A percentile compares a stretch with the other conserved stretches of the same genome.
These are phyloP conservation scores for Oreortyx pictus DNA, from an alignment of 2,797 vertebrate genomes.

Conservation along the genomic window DNA sequence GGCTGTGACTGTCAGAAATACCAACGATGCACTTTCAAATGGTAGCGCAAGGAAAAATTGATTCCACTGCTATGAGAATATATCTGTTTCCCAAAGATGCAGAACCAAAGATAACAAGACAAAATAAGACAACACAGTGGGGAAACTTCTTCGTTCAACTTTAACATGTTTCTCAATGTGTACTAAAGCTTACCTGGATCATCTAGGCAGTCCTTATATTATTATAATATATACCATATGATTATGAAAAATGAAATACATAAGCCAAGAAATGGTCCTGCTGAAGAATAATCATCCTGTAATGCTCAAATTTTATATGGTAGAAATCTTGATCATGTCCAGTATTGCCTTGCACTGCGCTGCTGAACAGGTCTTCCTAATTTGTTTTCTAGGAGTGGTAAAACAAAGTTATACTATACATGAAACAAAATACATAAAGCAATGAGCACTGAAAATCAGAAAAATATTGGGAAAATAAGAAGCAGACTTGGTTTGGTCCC, in stretches of 20 bases:
- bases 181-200: background rate
- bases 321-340: background rate
- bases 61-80: background rate
- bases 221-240: background rate
- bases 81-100: background rate
- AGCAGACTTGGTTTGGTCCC: background rate
- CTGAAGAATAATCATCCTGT: background rate
- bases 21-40: background rate
- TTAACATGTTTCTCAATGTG: background rate
- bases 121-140: background rate
- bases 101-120: background rate
- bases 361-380: background rate
- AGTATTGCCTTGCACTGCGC: background rate
- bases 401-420: background rate
- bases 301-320: background rate
- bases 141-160: background rate
- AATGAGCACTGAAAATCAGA: background rate
- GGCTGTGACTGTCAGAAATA: background rate
- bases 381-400: background rate
- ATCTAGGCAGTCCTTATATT: background rate
- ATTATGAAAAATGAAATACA: background rate
- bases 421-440: background rate
- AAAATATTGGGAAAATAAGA: background rate
- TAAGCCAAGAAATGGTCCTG: background rate
- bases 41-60: background rate